phyloP scores from a whole-genome alignment of 1,140 invertebrate species.

The Pomacea maculata region DNA sequence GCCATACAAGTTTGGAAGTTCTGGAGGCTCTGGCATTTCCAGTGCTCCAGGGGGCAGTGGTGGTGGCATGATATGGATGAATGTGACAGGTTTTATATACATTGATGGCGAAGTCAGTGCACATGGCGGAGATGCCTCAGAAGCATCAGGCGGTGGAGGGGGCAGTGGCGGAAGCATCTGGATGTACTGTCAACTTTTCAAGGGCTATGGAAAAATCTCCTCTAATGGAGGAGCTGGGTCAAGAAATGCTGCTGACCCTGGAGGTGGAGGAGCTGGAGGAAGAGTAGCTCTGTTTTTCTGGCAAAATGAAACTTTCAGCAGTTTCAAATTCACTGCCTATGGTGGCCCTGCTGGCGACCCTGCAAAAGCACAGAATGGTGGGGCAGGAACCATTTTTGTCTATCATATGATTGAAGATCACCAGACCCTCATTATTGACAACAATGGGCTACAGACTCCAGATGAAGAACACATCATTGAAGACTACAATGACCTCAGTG shows the following conservation, averaged over 20 bases:
- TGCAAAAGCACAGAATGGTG: conserved; percentile 43
- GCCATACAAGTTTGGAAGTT: conserved; percentile 48
- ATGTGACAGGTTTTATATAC: conserved; percentile 49
- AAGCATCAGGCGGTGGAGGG: conserved; percentile 41
- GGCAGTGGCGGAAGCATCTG: conserved; percentile 53
- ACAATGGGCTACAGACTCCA: conserved; percentile 42
- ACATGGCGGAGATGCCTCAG: conserved; percentile 41
- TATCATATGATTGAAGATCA: conserved; percentile 52
- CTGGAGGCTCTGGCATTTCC: conserved; percentile 37
- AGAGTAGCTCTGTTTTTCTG: conserved; percentile 51
- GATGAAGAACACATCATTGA: conserved; percentile 41
- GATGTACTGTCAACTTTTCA: conserved; percentile 50
- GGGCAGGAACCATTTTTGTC: conserved; percentile 51
- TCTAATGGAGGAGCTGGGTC: conserved; percentile 49
- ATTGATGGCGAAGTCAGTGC: conserved; percentile 53
- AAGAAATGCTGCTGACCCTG: conserved; percentile 26
- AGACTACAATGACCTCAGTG: conserved; percentile 41
- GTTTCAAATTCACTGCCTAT: conserved; percentile 45
- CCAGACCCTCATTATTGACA: conserved; percentile 51
- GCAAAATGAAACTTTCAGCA: conserved; percentile 48
- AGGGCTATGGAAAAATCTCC: conserved; percentile 51
- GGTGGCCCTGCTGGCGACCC: conserved; percentile 42
- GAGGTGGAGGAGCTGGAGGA: conserved; percentile 53
- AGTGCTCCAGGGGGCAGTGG: conserved; percentile 39
- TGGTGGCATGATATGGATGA: conserved; percentile 55